Conservation (phyloP, 2,113 vertebrate species). For the Litocranius walleri region DNA sequence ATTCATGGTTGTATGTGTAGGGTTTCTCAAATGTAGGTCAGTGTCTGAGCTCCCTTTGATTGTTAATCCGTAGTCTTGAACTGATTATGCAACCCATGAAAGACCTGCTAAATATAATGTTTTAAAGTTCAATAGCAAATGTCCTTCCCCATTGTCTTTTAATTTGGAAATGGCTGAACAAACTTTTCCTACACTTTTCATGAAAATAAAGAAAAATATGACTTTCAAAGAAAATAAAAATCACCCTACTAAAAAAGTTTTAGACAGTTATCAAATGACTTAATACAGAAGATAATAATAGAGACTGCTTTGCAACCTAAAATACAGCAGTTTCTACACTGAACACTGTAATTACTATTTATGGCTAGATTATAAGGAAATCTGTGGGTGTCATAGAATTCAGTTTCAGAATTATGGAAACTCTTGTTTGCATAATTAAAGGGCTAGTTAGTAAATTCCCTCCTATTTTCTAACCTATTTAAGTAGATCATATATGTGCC, state of each 20-base stretch:
- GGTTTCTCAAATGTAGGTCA: constrained; percentile 64
- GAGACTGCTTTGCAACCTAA: constrained; percentile 37
- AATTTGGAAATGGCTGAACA: constrained; percentile 46
- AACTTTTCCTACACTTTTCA: constrained; percentile 3
- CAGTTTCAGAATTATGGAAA: constrained; percentile 59
- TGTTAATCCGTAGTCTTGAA: constrained; percentile 67
- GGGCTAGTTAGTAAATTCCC: constrained; percentile 61
- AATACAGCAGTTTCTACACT: constrained; percentile 54
- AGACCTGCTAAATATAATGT: constrained; percentile 56
- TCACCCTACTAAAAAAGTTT: constrained; percentile 29
- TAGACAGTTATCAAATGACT: constrained; percentile 46
- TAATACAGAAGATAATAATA: constrained; percentile 58
- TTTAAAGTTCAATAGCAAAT: constrained; percentile 57
- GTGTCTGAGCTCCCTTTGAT: constrained; percentile 61
- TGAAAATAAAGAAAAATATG: constrained; percentile 26
- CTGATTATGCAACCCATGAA: constrained; percentile 57
- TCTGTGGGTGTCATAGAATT: constrained; percentile 4
- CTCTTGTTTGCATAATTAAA: constrained; percentile 61
- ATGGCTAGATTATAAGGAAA: constrained; percentile 33
- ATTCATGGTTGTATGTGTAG: constrained; percentile 41
- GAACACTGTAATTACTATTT: constrained; percentile 63
- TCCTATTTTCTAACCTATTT: constrained; percentile 64
- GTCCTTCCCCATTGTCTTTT: constrained; percentile 42
- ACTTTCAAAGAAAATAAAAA: constrained; percentile 32
- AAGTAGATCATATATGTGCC: constrained; percentile 50